Evolutionary conservation across 2,888 invertebrate genomes (phyloP).

Genomic region (Antitype chi): DNA sequence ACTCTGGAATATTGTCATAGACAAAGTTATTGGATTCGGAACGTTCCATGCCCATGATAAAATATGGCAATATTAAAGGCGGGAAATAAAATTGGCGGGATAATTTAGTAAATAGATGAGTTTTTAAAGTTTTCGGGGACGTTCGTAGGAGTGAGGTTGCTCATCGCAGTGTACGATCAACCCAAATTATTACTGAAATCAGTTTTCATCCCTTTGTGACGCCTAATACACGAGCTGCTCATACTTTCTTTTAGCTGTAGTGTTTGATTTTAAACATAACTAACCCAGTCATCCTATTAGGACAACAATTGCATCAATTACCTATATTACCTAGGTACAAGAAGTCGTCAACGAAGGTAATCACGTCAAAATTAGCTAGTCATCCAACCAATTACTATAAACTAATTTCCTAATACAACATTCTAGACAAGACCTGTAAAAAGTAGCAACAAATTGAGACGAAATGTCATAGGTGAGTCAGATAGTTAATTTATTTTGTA

Average conservation of each 20-base stretch:
- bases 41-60: slow-evolving; percentile 70
- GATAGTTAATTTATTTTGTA: slow-evolving; percentile 63
- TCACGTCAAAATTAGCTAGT: neutral
- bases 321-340: neutral
- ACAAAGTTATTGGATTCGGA: slow-evolving; percentile 85
- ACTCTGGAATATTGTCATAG: slow-evolving; percentile 86
- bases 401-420: neutral
- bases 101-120: slow-evolving; percentile 54
- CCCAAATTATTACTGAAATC: slow-evolving; percentile 5
- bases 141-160: slow-evolving; percentile 2
- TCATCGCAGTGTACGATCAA: neutral
- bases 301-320: neutral
- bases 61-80: slow-evolving; percentile 64
- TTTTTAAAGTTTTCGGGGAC: slow-evolving; percentile 38
- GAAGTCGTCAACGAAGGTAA: neutral
- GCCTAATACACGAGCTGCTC: neutral
- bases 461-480: slow-evolving; percentile 54
- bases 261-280: neutral
- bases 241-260: neutral
- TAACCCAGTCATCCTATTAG: neutral
- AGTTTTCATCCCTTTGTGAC: neutral
- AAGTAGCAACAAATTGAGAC: slow-evolving; percentile 14
- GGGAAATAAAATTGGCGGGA: slow-evolving; percentile 69
- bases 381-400: neutral
- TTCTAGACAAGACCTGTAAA: neutral